Percentiles rank a stretch among this genome's conserved stretches.
These are phyloP conservation scores for Ctenodactylus gundi DNA, from an alignment of 2,113 vertebrate genomes.

Conservation along the genomic window DNA sequence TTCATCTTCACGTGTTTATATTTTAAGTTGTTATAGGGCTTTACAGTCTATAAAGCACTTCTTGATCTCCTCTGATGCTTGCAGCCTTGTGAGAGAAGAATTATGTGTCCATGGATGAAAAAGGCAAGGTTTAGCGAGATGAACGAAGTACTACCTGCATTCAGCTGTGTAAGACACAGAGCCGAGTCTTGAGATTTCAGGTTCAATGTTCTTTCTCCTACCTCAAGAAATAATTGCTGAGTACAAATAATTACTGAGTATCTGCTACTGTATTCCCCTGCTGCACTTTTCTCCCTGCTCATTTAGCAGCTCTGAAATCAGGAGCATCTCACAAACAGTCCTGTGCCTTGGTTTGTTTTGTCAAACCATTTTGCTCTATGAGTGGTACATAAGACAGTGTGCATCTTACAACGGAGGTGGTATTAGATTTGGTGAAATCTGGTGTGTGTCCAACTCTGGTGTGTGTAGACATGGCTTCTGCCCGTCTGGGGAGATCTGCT, in stretches of 20 bases:
- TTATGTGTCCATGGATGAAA: background rate
- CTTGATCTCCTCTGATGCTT: background rate
- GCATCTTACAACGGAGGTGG: background rate
- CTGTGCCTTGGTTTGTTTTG: background rate
- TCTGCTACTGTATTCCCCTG: conserved; percentile 12
- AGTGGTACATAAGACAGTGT: background rate
- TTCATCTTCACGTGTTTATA: background rate
- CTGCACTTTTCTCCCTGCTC: background rate
- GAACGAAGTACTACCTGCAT: background rate
- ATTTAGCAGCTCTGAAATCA: background rate
- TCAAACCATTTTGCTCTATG: background rate
- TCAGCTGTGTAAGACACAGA: background rate
- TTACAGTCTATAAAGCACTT: background rate
- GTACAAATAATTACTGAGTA: conserved; percentile 44
- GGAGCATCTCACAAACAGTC: background rate
- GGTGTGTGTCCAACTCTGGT: background rate
- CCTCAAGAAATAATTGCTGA: conserved; percentile 50
- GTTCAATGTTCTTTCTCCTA: background rate
- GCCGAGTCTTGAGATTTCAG: conserved; percentile 20
- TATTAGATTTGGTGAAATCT: background rate
- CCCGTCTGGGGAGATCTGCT: background rate
- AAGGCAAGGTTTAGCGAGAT: background rate
- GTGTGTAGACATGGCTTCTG: background rate
- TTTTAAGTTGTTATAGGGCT: background rate
- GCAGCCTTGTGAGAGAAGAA: background rate